Evolutionary conservation across 2,797 vertebrate species (phyloP), one percentile per base, ranked within the genome.

Genomic region (Poeciliopsis presidionis): DNA sequence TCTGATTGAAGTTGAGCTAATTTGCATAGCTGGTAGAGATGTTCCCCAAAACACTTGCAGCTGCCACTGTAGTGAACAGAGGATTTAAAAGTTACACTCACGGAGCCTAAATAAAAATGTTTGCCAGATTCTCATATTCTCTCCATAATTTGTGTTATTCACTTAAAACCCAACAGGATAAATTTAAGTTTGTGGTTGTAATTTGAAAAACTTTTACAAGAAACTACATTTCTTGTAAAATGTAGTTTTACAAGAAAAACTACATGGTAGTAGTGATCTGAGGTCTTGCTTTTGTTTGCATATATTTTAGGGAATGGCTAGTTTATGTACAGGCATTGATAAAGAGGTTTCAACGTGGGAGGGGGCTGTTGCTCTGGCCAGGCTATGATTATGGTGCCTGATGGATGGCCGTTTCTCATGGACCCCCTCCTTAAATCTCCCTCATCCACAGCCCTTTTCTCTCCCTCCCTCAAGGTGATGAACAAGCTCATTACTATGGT

Each of bases 401-500:
- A 93, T 93, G 82, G 89, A 93, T 93, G 88, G 90, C 72, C 86
- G 87, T 91, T 93, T 91, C 86, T 91, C 85, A 83, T 75, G 79
- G 80, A 43, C 39, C 87, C 78, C 73, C 71, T 71, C 80, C 73
- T 67, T 79, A 22, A 11, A 11, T 11, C 67, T 70, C 70, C 53
- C 74, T 69, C 36, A 33, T 73, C 65, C 36, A 39, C n/a, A 67
- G 41, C 41, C 47, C 55, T 47, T 28, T 70, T 70, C 76, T 77
- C 75, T 81, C 83, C 78, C 87, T 87, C 81, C 51, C 81, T 41
- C 7, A 47, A 73, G 84, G 86, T 93, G 90, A 93, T 90, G 90
- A 91, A 93, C 89, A 92, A 89, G 89, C 91, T 93, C 93, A 91
- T 93, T 92, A 91, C 88, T 80, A 84, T 71, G 81, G 81, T 63